Conservation (phyloP, 1,140 invertebrate species). For the Chionoecetes opilio region DNA sequence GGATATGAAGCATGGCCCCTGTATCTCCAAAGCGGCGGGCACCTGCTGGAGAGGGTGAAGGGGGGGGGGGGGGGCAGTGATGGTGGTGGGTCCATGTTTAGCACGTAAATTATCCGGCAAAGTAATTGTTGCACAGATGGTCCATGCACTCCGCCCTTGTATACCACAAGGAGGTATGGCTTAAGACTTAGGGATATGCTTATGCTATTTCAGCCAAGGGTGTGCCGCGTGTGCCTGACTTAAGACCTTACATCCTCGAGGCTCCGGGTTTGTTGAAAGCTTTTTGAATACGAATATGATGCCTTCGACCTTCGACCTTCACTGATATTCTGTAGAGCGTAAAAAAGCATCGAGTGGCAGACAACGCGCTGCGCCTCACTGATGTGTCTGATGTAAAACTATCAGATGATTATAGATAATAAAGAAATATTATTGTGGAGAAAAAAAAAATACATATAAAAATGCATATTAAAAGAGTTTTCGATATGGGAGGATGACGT, state of each 20-base stretch:
- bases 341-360: background rate
- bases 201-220: background rate
- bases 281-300: too few relatives aligned
- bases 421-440: too few relatives aligned
- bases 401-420: too few relatives aligned
- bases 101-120: slow-evolving; percentile 1
- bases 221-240: background rate
- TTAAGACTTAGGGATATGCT: background rate
- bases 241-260: too few relatives aligned
- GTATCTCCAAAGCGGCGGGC: background rate
- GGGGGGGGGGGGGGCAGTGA: background rate
- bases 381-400: too few relatives aligned
- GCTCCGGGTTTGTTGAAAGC: too few relatives aligned
- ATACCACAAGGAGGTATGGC: background rate
- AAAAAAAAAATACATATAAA: too few relatives aligned
- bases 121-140: slow-evolving; percentile 18
- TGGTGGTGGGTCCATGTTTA: background rate
- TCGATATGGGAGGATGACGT: too few relatives aligned
- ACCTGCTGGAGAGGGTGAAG: background rate
- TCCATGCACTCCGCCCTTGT: background rate
- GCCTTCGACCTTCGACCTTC: background rate
- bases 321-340: background rate
- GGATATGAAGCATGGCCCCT: slow-evolving; percentile 21
- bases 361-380: too few relatives aligned
- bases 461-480: too few relatives aligned